phyloP scores from a whole-genome alignment of 2,888 invertebrate species.

The Poecilus cupreus region DNA sequence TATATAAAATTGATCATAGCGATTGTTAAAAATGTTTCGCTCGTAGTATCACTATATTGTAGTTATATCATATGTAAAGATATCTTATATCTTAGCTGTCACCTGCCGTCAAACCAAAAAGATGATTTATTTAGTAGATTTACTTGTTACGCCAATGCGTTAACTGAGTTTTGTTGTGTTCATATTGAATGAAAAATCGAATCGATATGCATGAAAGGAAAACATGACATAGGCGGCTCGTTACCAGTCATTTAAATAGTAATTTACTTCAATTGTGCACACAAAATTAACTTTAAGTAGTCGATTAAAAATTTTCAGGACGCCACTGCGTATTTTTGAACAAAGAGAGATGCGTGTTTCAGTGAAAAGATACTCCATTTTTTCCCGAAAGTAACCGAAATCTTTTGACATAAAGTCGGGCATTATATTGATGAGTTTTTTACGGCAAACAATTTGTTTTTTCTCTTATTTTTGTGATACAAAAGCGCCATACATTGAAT shows the following conservation, averaged over 20 bases:
- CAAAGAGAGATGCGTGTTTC: constrained; percentile 26
- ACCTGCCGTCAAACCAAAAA: too few species aligned
- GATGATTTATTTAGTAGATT: too few species aligned
- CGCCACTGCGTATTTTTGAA: constrained; percentile 19
- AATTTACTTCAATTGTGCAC: too few species aligned
- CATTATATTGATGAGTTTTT: constrained; percentile 42
- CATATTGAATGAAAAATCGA: constrained; percentile 1
- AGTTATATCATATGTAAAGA: too few species aligned
- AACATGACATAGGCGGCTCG: background rate
- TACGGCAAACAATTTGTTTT: constrained; percentile 27
- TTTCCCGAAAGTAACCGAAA: constrained; percentile 29
- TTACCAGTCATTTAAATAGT: too few species aligned
- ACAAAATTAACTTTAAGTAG: too few species aligned
- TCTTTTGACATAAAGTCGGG: constrained; percentile 36
- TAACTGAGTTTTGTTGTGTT: background rate
- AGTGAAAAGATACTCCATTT: constrained; percentile 25
- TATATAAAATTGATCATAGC: too few species aligned
- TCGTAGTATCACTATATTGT: too few species aligned
- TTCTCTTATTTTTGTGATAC: constrained; percentile 22
- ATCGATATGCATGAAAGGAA: background rate
- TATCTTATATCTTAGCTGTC: too few species aligned
- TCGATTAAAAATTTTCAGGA: too few species aligned
- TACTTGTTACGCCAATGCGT: background rate
- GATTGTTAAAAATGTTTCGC: too few species aligned
- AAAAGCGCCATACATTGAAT: constrained; percentile 17